phyloP scores from a whole-genome alignment of 2,888 invertebrate genomes.

The Enchytraeus crypticus region DNA sequence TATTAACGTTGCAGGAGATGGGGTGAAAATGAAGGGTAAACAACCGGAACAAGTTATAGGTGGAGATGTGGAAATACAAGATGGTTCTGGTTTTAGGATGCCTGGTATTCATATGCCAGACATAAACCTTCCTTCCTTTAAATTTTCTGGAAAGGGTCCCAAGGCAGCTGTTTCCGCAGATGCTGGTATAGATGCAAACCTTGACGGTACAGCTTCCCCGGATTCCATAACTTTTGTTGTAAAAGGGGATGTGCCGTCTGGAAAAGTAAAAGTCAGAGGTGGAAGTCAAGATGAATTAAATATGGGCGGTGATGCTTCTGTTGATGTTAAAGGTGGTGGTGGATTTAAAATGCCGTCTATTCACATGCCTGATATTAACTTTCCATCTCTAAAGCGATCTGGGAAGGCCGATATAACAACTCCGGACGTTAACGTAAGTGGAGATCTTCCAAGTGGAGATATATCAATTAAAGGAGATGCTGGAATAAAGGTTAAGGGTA shows the following conservation, averaged over 20 bases:
- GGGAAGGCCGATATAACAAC: too few relatives aligned
- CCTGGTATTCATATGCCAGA: not conserved
- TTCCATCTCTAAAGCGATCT: too few relatives aligned
- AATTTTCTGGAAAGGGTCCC: not conserved
- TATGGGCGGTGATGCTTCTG: not conserved
- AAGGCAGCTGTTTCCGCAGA: not conserved
- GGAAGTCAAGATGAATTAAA: not conserved
- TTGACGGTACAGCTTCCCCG: not conserved
- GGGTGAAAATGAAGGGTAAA: too few relatives aligned
- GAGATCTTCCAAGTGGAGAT: too few relatives aligned
- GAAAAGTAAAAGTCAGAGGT: not conserved
- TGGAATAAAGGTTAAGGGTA: too few relatives aligned
- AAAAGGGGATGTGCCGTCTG: not conserved
- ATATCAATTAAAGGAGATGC: too few relatives aligned
- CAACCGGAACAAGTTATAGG: not conserved
- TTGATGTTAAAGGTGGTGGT: not conserved
- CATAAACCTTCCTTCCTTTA: too few relatives aligned
- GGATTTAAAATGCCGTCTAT: not conserved
- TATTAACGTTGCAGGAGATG: too few relatives aligned
- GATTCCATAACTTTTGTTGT: conserved; percentile 4
- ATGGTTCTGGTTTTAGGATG: not conserved
- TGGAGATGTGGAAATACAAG: not conserved
- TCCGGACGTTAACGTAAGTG: too few relatives aligned
- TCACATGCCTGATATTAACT: not conserved
- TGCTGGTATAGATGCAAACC: not conserved